Conservation (phyloP, 2,797 vertebrate species). For the Melanotaenia maccullochi region DNA sequence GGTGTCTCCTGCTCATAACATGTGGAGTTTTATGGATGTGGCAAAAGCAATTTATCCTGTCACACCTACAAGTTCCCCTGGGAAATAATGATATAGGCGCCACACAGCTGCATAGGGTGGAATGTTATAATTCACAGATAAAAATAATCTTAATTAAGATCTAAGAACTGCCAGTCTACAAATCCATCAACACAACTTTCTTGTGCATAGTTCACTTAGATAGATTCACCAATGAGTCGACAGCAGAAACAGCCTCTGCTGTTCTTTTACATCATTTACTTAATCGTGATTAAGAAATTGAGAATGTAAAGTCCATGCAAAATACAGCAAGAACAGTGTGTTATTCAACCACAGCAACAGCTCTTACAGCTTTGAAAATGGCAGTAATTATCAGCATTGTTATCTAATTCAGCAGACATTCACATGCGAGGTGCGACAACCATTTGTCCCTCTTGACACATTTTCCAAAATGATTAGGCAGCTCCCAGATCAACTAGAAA, state of each 20-base stretch:
- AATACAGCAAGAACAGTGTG: neutral
- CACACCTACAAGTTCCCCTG: slow-evolving; percentile 43
- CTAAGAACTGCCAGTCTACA: neutral
- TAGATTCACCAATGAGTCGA: slow-evolving; percentile 1
- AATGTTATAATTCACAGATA: slow-evolving; percentile 17
- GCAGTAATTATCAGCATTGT: slow-evolving; percentile 27
- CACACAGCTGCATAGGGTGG: slow-evolving; percentile 16
- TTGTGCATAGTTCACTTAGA: neutral
- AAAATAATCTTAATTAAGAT: slow-evolving; percentile 43
- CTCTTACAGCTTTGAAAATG: slow-evolving; percentile 20
- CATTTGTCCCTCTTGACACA: slow-evolving; percentile 42
- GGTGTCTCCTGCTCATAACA: slow-evolving; percentile 13
- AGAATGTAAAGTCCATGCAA: neutral
- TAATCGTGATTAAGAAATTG: neutral
- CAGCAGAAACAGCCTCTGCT: neutral
- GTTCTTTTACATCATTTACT: neutral
- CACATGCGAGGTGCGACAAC: slow-evolving; percentile 38
- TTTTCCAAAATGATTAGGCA: slow-evolving; percentile 43
- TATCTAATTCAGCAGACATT: slow-evolving; percentile 58
- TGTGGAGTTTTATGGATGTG: slow-evolving; percentile 36
- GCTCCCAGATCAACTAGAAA: slow-evolving; percentile 34
- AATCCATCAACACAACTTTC: slow-evolving; percentile 7
- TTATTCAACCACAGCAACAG: neutral
- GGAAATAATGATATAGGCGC: slow-evolving; percentile 39
- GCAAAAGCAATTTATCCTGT: slow-evolving; percentile 37